Conservation (phyloP, 2,888 invertebrate genomes). For the Apodemia mormo region DNA sequence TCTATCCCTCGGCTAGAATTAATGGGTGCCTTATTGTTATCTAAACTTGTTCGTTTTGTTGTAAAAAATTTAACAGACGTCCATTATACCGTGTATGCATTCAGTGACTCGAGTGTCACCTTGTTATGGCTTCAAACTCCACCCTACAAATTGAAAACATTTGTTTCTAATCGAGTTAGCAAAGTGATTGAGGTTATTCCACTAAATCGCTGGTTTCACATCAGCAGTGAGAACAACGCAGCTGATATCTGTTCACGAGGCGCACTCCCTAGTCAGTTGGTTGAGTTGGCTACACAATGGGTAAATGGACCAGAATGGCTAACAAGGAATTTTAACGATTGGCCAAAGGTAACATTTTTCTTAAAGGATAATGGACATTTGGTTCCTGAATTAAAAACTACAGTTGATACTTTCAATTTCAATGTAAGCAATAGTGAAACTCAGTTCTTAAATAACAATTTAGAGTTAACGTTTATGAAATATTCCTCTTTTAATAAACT, state of each 20-base stretch:
- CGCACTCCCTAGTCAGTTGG: neutral
- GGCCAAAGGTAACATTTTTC: neutral
- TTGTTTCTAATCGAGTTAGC: constrained; percentile 24
- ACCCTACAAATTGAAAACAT: constrained; percentile 28
- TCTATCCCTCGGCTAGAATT: neutral
- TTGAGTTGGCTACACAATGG: neutral
- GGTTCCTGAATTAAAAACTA: neutral
- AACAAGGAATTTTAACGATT: neutral
- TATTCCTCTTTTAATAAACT: neutral
- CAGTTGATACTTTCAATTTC: neutral
- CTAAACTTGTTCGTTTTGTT: neutral
- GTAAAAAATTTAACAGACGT: neutral
- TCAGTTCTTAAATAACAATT: neutral
- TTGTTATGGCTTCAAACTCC: constrained; percentile 28
- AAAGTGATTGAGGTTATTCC: constrained; percentile 24
- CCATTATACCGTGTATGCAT: neutral
- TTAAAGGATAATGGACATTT: neutral
- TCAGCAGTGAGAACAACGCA: neutral
- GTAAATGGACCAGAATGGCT: neutral
- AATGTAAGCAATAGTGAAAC: neutral
- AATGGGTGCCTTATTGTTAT: neutral
- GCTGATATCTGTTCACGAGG: neutral
- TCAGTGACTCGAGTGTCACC: constrained; percentile 23
- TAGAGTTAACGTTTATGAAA: neutral
- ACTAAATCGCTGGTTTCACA: neutral